Base-by-base conservation (phyloP, 2,797 vertebrate species). In the Tarsius wallacei region DNA sequence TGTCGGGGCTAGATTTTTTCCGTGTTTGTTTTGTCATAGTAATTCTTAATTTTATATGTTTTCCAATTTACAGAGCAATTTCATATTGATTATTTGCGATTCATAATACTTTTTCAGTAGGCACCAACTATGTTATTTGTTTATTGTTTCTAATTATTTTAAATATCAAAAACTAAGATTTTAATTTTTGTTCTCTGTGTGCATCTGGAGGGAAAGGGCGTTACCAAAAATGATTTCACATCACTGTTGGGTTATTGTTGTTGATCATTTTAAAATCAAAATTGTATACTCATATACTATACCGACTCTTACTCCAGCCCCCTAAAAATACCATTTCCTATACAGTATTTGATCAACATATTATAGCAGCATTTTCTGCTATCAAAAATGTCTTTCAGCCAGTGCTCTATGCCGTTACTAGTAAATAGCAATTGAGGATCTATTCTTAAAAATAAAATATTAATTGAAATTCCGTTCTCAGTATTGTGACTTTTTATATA, bases 341-440 rank as follows among this genome's bases (percentile, higher is more conserved):
- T 92, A 59, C 55, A 57, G 77, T 36, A 80, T 94, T 90, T 95
- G 64, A 53, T 90, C 83, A 78, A 51, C 10, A 57, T 64, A 36
- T 4, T 51, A 5, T 63, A 83, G 26, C 85, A 92, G 17, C 36
- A 76, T 94, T 95, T 91, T 90, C 73, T 93, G 53, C 36, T 90
- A 71, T 90, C 24, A 68, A 53, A 96, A 19, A 33, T 86, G 2
- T 81, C 64, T 95, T 77, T 84, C 57, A 91, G 63, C 59, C 15
- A 96, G 31, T 93, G 8, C 19, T 93, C 3, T 87, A 71, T 85
- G 36, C 31, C 42, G 95, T 95, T 94, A 87, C 94, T 95, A 95
- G n/a, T 95, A 95, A 94, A 81, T 49, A 78, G 4, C 74, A 96
- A 91, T n/a, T 96, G 97, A 97, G 93, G 87, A 19, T 55, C 53